Base-by-base conservation (phyloP, 1,140 invertebrate species). In the Sycophila sp. region DNA sequence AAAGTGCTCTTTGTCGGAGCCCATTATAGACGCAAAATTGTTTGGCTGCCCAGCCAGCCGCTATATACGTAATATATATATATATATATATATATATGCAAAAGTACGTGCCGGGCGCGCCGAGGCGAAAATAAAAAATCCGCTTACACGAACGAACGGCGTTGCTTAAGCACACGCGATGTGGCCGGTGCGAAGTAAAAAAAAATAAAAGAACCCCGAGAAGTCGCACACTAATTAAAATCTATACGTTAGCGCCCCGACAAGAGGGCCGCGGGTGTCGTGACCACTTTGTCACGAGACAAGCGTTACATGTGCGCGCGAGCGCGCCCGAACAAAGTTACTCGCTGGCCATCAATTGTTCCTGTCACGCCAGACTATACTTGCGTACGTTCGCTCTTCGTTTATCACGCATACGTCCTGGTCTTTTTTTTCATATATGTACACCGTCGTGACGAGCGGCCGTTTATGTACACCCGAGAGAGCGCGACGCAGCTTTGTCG, bases 201-300 rank as follows among this genome's bases (percentile, higher is more conserved):
- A 73, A 73, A 59, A 69, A 69, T n/a, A 8, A 49, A 47, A 17
- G 15, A 47, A 73, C 73, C 73, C 62, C 40, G 73, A 73, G 66
- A 75, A 42, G 70, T 69, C 69, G 47, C 66, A 69, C 15, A 59
- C 56, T 40, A 59, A 68, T 72, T 71, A 51, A 71, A 73, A 77
- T 62, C 73, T 76, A 59, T 59, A 22, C n/a, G 22, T 49, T 24
- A 15, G 69, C 62, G 22, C 19, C 32, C 28, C 17, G n/a, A 24
- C 19, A 19, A n/a, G 6, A 22, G 17, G 42, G 56, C 47, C 63
- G 62, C 71, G 69, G 69, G 71, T 75, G 64, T 77, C 76, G 76
- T 77, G 76, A 74, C 65, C 69, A 65, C 72, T 75, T 75, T 77
- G 73, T 77, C 73, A 73, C 65, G 71, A 74, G 26, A 40, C 6